Evolutionary conservation across 2,888 invertebrate genomes (phyloP).

Genomic region (Temnothorax unifasciatus): DNA sequence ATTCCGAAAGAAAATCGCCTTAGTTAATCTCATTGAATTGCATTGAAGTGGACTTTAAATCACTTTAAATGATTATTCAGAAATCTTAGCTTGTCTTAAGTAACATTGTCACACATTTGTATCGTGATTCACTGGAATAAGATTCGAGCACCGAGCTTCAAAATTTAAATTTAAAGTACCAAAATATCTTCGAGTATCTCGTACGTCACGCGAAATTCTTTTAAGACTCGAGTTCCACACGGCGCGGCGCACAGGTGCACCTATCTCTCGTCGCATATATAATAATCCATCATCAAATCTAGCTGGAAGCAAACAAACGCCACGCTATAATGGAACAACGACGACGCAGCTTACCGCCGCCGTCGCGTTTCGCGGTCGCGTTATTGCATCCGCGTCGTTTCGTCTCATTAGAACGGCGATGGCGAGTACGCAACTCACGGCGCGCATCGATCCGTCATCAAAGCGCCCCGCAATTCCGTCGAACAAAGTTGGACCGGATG

Average conservation of each 20-base stretch:
- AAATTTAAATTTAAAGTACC: neutral
- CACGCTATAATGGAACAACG: neutral
- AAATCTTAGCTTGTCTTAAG: neutral
- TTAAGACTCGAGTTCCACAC: neutral
- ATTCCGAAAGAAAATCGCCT: neutral
- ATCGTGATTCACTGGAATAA: neutral
- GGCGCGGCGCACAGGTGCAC: too few species aligned
- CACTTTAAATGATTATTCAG: neutral
- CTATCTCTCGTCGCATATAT: neutral
- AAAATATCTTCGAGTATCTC: neutral
- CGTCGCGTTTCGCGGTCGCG: constrained; percentile 19
- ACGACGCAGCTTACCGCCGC: constrained; percentile 21
- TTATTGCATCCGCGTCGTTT: constrained; percentile 49
- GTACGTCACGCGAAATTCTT: neutral
- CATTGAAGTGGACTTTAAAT: neutral
- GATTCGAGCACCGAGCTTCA: neutral
- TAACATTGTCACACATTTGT: neutral
- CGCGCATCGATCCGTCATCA: constrained; percentile 52
- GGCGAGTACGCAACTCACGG: constrained; percentile 16
- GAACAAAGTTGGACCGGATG: constrained; percentile 50
- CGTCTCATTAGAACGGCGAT: constrained; percentile 38
- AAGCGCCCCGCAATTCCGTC: constrained; percentile 38
- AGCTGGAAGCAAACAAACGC: neutral
- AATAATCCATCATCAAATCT: constrained; percentile 27
- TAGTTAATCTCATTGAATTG: neutral